Conservation (phyloP, 2,113 vertebrate species). For the Oenanthe oenanthe region DNA sequence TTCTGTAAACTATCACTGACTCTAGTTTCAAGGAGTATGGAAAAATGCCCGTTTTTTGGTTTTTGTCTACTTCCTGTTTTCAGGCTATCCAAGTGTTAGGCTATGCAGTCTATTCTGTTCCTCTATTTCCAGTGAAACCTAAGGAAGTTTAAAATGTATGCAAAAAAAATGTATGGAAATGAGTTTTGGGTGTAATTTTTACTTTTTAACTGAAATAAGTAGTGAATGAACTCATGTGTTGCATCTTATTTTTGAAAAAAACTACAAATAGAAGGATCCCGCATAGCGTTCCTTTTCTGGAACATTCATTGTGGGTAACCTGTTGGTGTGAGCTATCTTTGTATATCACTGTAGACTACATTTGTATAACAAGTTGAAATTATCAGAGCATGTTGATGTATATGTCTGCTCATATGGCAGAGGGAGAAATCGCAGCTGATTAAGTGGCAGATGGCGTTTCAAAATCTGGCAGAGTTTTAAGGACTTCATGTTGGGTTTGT, state of each 20-base stretch:
- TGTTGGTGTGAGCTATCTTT: neutral
- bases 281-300: neutral
- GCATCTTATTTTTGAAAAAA: neutral
- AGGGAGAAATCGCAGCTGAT: neutral
- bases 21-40: neutral
- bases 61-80: neutral
- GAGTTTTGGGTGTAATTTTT: neutral
- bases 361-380: neutral
- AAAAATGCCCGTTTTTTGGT: neutral
- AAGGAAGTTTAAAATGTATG: neutral
- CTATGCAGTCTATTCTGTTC: neutral
- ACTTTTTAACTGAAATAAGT: neutral
- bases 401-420: neutral
- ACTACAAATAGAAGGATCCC: neutral
- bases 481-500: neutral
- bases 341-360: neutral
- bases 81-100: neutral
- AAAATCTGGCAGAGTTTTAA: slow-evolving; percentile 36
- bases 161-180: neutral
- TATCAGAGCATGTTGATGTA: neutral
- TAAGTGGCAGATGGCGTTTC: slow-evolving; percentile 21
- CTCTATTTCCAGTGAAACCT: neutral
- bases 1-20: neutral
- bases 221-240: neutral
- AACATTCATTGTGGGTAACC: neutral